A percentile compares a stretch with the other conserved stretches of the same genome.
Conservation (phyloP, 2,113 vertebrate species). For the Jacana jacana region DNA sequence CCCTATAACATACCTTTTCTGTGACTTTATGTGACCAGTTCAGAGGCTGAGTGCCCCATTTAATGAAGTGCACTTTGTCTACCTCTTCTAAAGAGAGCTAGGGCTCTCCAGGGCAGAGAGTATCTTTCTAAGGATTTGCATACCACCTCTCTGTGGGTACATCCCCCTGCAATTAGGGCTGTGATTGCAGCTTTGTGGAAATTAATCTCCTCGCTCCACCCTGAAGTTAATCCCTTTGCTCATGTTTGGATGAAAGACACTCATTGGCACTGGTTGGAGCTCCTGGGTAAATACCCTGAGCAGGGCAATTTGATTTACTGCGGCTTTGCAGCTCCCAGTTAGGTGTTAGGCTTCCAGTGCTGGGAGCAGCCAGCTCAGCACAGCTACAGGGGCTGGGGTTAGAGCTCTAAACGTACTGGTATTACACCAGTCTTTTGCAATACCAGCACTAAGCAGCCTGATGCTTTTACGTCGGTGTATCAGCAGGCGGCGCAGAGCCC, state of each 20-base stretch:
- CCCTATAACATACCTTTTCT: background rate
- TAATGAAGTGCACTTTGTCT: background rate
- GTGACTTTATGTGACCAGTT: background rate
- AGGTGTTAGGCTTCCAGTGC: background rate
- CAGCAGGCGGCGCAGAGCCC: background rate
- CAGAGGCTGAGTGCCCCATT: background rate
- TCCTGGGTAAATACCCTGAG: background rate
- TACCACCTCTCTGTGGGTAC: background rate
- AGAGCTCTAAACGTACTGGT: background rate
- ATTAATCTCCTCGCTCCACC: background rate
- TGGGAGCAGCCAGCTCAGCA: background rate
- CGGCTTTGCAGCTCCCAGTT: background rate
- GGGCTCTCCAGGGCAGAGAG: background rate
- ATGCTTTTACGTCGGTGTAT: background rate
- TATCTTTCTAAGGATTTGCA: background rate
- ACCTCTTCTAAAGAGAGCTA: background rate
- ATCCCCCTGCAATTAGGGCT: background rate
- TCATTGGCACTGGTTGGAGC: background rate
- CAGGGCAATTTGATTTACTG: background rate
- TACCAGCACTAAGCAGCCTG: background rate
- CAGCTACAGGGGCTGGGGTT: background rate
- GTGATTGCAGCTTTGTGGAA: background rate
- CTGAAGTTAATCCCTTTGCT: background rate
- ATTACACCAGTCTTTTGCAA: background rate
- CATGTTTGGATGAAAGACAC: background rate